Base-by-base conservation (phyloP, 2,888 invertebrate species). In the Stenurella melanura region DNA sequence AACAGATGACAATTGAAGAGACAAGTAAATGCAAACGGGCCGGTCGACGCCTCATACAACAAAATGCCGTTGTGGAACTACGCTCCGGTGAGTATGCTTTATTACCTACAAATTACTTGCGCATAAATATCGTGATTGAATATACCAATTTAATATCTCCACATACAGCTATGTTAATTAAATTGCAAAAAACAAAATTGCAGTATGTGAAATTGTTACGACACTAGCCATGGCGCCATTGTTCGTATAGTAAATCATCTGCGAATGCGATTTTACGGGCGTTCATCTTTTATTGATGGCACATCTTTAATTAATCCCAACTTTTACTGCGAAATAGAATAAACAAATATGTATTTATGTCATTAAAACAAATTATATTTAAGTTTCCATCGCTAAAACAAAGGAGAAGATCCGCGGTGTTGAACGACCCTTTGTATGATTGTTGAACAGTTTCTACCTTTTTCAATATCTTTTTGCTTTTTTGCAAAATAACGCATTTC, bases 71-170 rank as follows among this genome's bases (percentile, higher is more conserved):
- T 61, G 70, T 26, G 70, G 70, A 70, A 70, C 12, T 58, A 70
- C 26, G 70, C 42, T 70, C 12, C 42, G 38, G 60, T 60, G 60
- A 60, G 15, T 50, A 60, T 30, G 58, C 70, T 60, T 70, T 70
- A 70, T 70, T 61, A 60, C 12, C 19, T 34, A 34, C 50, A 50
- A 70, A 70, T 70, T 70, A 60, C 60, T 70, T 70, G 42, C 42
- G 58, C 60, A 38, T 60, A 34, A 34, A 34, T 34, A 50, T 70
- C 38, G 42, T 42, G 70, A 61, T 70, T 42, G 60, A 61, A 61
- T 26, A 56, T 34, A 58, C 60, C 70, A 70, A 19, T 70, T 60
- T 17, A 42, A 7, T 38, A 66, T 50, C 0, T n/a, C 5, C 50
- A 50, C 50, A 50, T 0, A 5, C 12, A 66, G 10, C 12, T 17